These are phyloP conservation scores for Lutjanus erythropterus DNA, from an alignment of 2,113 vertebrate genomes.

Conservation along the genomic window DNA sequence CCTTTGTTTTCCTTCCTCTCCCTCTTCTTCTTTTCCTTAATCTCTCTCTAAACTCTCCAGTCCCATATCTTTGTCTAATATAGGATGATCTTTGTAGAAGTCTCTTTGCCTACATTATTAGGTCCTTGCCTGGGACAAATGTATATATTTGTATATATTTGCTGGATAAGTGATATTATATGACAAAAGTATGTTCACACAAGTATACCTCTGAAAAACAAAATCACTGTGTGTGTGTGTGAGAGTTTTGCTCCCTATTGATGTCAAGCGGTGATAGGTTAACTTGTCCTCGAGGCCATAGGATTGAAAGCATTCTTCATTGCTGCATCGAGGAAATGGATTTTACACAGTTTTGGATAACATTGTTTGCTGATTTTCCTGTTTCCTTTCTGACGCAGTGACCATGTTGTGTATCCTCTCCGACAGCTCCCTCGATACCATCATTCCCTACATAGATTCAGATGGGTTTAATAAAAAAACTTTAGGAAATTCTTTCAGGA, in stretches of 20 bases:
- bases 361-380: slow-evolving; percentile 67
- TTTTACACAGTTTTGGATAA: slow-evolving; percentile 14
- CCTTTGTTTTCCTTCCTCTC: neutral
- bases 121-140: neutral
- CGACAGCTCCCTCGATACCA: neutral
- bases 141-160: neutral
- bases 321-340: slow-evolving; percentile 19
- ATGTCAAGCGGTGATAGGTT: slow-evolving; percentile 23
- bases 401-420: slow-evolving; percentile 1
- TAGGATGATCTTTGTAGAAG: neutral
- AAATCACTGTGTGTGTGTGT: neutral
- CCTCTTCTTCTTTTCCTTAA: neutral
- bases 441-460: slow-evolving; percentile 13
- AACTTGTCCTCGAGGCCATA: slow-evolving; percentile 22
- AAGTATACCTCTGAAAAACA: neutral
- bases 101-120: neutral
- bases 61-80: neutral
- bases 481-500: slow-evolving; percentile 1
- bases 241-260: neutral
- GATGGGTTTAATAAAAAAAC: slow-evolving; percentile 8
- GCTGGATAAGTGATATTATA: slow-evolving; percentile 3
- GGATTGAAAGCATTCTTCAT: slow-evolving; percentile 18
- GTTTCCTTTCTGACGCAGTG: slow-evolving; percentile 16
- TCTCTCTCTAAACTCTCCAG: neutral
- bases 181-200: neutral